Evolutionary conservation across 2,888 invertebrate species (phyloP).

Genomic region (Nemapogon koenigi): DNA sequence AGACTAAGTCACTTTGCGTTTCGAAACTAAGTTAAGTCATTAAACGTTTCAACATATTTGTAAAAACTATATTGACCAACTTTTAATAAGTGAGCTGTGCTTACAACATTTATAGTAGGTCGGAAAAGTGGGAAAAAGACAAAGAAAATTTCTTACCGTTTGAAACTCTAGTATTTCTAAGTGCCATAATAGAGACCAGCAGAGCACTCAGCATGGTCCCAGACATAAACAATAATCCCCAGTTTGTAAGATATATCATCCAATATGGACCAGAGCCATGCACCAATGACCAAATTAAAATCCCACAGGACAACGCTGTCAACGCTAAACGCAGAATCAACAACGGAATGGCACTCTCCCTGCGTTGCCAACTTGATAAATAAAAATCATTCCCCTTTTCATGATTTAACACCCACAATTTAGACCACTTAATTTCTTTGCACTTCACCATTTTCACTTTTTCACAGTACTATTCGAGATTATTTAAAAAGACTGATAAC

Average conservation of each 20-base stretch:
- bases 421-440: slow-evolving; percentile 35
- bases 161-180: slow-evolving; percentile 1
- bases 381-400: slow-evolving; percentile 46
- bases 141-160: too few relatives aligned
- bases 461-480: too few relatives aligned
- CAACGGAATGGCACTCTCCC: slow-evolving; percentile 41
- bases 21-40: too few relatives aligned
- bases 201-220: slow-evolving; percentile 30
- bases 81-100: too few relatives aligned
- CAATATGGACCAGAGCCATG: slow-evolving; percentile 27
- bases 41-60: too few relatives aligned
- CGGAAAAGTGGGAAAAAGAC: too few relatives aligned
- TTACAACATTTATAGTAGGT: too few relatives aligned
- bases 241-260: slow-evolving; percentile 50
- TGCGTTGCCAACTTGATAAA: slow-evolving; percentile 49
- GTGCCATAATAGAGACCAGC: slow-evolving; percentile 29
- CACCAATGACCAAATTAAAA: slow-evolving; percentile 37
- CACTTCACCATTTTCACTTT: slow-evolving; percentile 44
- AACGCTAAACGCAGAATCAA: slow-evolving; percentile 34
- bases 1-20: too few relatives aligned
- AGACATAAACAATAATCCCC: slow-evolving; percentile 40
- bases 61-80: too few relatives aligned
- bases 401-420: slow-evolving; percentile 43
- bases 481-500: background rate
- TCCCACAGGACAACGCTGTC: slow-evolving; percentile 25